phyloP scores from a whole-genome alignment of 2,888 invertebrate genomes.

The Macroteleia sp. region DNA sequence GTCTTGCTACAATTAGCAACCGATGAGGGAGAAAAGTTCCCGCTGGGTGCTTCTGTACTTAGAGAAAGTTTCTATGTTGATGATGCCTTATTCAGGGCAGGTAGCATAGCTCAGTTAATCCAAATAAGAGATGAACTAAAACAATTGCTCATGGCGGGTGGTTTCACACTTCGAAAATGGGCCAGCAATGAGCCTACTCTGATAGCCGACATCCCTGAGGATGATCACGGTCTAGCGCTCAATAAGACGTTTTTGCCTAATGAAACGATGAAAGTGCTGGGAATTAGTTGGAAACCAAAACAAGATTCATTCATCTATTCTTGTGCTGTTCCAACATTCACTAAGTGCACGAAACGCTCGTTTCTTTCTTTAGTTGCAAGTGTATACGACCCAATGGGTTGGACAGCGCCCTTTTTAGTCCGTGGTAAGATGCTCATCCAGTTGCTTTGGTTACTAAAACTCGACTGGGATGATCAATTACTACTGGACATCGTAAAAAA shows the following conservation, averaged over 20 bases:
- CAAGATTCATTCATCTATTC: neutral
- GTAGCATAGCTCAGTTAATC: neutral
- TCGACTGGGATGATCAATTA: constrained; percentile 1
- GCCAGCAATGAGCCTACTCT: neutral
- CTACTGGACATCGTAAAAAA: neutral
- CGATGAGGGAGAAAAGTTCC: neutral
- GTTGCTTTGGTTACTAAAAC: neutral
- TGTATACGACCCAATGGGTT: neutral
- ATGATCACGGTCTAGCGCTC: neutral
- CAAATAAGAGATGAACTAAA: neutral
- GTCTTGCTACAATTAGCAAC: neutral
- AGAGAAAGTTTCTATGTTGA: neutral
- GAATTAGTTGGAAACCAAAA: neutral
- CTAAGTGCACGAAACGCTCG: neutral
- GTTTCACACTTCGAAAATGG: constrained; percentile 9
- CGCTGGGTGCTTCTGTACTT: neutral
- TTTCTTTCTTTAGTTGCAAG: constrained; percentile 1
- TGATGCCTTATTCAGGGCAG: neutral
- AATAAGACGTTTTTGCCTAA: neutral
- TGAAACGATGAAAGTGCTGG: neutral
- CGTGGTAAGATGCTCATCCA: neutral
- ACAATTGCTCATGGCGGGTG: neutral
- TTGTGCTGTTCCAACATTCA: neutral
- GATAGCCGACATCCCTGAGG: neutral
- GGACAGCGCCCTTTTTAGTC: neutral